phyloP scores from a whole-genome alignment of 2,113 vertebrate species.

The Platycercus adscitus region DNA sequence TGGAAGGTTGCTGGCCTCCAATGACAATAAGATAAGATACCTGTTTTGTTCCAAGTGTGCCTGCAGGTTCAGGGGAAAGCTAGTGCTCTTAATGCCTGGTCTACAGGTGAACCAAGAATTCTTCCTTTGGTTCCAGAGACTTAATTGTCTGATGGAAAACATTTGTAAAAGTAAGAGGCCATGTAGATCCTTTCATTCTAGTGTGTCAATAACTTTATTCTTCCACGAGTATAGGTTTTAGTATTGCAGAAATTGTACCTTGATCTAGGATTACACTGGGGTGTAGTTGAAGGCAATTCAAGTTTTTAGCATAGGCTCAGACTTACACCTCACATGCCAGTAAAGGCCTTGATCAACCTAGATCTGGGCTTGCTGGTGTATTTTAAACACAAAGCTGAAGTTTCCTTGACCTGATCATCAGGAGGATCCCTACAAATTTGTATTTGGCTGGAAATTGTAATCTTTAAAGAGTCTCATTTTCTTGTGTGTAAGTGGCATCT shows the following conservation, averaged over 20 bases:
- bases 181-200: neutral
- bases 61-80: neutral
- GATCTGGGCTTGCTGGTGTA: neutral
- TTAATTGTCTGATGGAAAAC: neutral
- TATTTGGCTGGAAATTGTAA: neutral
- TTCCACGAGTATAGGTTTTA: neutral
- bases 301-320: neutral
- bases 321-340: neutral
- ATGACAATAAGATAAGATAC: fast-evolving
- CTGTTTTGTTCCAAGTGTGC: neutral
- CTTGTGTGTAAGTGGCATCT: neutral
- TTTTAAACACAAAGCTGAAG: neutral
- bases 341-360: neutral
- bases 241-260: neutral
- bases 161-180: neutral
- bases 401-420: neutral
- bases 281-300: neutral
- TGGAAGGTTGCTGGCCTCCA: neutral
- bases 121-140: neutral
- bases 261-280: neutral
- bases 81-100: neutral
- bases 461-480: neutral
- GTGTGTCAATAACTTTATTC: neutral
- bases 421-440: neutral
- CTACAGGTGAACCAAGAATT: neutral